A percentile compares a stretch with the other conserved stretches of the same genome.
These are phyloP conservation scores for Anas platyrhynchos DNA, from an alignment of 2,113 vertebrate species.

Conservation along the genomic window DNA sequence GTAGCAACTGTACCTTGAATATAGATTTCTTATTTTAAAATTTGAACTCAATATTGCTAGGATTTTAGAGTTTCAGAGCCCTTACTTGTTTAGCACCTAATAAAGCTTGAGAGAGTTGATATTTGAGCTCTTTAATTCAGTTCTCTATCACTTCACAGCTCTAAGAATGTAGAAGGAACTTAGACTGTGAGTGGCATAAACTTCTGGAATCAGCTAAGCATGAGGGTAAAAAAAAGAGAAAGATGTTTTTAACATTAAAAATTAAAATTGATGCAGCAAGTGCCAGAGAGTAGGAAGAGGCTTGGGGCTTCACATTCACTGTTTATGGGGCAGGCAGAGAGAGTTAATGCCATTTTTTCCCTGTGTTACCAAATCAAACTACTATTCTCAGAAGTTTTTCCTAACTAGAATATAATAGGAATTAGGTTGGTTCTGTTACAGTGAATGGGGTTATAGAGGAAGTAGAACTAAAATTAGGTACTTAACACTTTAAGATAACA, in stretches of 20 bases:
- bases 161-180: not conserved
- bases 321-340: not conserved
- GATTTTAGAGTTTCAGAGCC: not conserved
- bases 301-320: not conserved
- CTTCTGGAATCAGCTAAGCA: no score
- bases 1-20: not conserved
- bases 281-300: not conserved
- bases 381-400: not conserved
- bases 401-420: not conserved
- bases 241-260: no score
- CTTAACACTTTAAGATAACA: not conserved
- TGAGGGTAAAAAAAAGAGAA: no score
- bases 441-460: not conserved
- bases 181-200: not conserved
- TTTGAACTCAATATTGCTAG: not conserved
- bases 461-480: not conserved
- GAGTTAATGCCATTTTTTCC: not conserved
- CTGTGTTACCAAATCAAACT: not conserved
- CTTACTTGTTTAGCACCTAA: not conserved
- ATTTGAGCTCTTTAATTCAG: not conserved
- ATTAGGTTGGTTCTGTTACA: not conserved
- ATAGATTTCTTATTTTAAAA: not conserved
- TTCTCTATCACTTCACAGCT: not conserved
- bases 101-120: not conserved
- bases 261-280: not conserved